Evolutionary conservation across 1,140 invertebrate species (phyloP), one percentile per base, ranked within the genome.

Genomic region (Platyscapa corneri): DNA sequence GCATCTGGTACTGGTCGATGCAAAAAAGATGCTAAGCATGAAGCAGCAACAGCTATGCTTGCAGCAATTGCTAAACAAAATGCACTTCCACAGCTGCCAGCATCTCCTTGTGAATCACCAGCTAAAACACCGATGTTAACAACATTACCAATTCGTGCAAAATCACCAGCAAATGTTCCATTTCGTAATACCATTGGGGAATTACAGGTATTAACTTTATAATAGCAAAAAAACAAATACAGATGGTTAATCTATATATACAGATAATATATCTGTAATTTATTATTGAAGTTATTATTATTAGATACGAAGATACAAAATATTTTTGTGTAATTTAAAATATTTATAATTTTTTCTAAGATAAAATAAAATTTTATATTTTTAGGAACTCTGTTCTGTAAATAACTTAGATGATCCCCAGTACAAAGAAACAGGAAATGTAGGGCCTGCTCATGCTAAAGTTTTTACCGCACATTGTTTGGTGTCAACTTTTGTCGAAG

Each of bases 1-100:
- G 95, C 95, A 16, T 91, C 88, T 81, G 95, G 95, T 23, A 91
- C 91, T 27, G 95, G 95, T 32, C 94, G 95, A 85, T 95, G 95
- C 87, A 96, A 96, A 91, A 96, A 96, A 91, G 95, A 95, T 91
- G 95, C 96, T 0, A 96, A 96, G 89, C 96, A 96, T 88, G 92
- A 94, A 85, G 95, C 95, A 75, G 96, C 96, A 3, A 94, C 94
- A 87, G 93, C 93, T 67, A 93, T 95, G 85, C 88, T 96, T 14
- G 93, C 94, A 87, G 90, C 90, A 49, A 91, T 93, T 72, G 90
- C 87, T 37, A 74, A 81, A 30, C 84, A 89, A n/a, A 91, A 90
- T 94, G 95, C 90, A 75, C 88, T 88, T 74, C 89, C 89, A 10
- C 90, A 92, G 53, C 80, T 93, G 12, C 91, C 91, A 82, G 89